Evolutionary conservation across 2,888 invertebrate genomes (phyloP).

Genomic region (Bombylius major): DNA sequence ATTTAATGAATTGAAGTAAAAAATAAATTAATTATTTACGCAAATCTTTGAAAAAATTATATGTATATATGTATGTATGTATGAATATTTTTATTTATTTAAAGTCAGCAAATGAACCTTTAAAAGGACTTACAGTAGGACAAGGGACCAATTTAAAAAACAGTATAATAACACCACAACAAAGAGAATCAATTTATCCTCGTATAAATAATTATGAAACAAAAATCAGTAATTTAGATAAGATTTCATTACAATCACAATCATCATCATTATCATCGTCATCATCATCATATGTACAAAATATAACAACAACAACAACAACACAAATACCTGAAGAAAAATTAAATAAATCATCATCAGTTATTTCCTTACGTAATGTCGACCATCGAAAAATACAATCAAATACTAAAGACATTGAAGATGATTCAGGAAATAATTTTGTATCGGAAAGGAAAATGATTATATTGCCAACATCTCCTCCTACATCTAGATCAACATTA

Average conservation of each 20-base stretch:
- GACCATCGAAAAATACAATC: slow-evolving; percentile 37
- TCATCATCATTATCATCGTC: neutral
- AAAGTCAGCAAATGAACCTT: slow-evolving; percentile 30
- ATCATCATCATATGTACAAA: neutral
- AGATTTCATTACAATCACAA: neutral
- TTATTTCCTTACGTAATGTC: slow-evolving; percentile 26
- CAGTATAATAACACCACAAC: slow-evolving; percentile 22
- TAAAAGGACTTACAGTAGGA: slow-evolving; percentile 18
- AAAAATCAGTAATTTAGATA: neutral
- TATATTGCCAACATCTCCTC: slow-evolving; percentile 32
- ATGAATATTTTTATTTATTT: too few relatives aligned
- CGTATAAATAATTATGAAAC: neutral
- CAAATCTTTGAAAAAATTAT: too few relatives aligned
- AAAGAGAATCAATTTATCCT: slow-evolving; percentile 3
- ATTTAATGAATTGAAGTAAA: too few relatives aligned
- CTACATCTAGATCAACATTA: slow-evolving; percentile 31
- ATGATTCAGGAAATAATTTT: slow-evolving; percentile 35
- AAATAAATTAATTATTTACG: too few relatives aligned
- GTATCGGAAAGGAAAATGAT: slow-evolving; percentile 30
- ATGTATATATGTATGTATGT: too few relatives aligned
- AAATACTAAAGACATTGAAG: slow-evolving; percentile 36
- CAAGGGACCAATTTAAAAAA: slow-evolving; percentile 27
- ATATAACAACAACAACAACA: slow-evolving; percentile 5
- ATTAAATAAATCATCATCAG: slow-evolving; percentile 26
- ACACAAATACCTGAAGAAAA: slow-evolving; percentile 30